Base-by-base conservation (phyloP, 2,113 vertebrate genomes). In the Herpailurus yagouaroundi region DNA sequence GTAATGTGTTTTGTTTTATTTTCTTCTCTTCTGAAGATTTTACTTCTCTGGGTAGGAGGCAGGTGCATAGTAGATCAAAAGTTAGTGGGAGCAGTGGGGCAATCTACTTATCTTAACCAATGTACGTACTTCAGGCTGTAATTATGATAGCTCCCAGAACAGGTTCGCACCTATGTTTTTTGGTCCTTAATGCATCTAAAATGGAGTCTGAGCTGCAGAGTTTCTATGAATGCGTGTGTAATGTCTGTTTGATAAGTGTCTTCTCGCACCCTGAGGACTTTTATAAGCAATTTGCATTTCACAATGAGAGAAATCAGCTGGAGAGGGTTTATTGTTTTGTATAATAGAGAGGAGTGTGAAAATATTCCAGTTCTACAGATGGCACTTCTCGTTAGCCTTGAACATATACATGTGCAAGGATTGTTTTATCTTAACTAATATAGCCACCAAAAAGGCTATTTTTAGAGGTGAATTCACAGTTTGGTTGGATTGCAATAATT, bases 241-340 rank as follows among this genome's bases (percentile, higher is more conserved):
- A 97, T 98, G 96, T 98, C 98, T 98, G 98, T 97, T 98, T 98
- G 97, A 98, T 98, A 98, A 98, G 98, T 98, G 98, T 98, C 98
- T 99, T 98, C 98, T 98, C 97, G 97, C 98, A 99, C 98, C 98
- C 98, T 81, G 94, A 99, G 98, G 98, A 98, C 98, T 98, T 98
- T 98, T 98, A 95, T 98, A 98, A 97, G 95, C 97, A 98, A 98
- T 99, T 99, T 99, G 98, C 98, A 98, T 99, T 98, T 97, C 96
- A 98, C 98, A 98, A 98, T 97, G 98, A 98, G 97, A 98, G 97
- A 98, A 99, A 99, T 99, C 98, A 98, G 98, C 98, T 99, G 98
- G 98, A 98, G 97, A 98, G 97, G 95, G 94, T 98, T 98, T 98
- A 98, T 99, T 99, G 98, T 99, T 99, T 98, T 98, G 93, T 97